phyloP scores from a whole-genome alignment of 2,797 vertebrate genomes.

The Pempheris klunzingeri region DNA sequence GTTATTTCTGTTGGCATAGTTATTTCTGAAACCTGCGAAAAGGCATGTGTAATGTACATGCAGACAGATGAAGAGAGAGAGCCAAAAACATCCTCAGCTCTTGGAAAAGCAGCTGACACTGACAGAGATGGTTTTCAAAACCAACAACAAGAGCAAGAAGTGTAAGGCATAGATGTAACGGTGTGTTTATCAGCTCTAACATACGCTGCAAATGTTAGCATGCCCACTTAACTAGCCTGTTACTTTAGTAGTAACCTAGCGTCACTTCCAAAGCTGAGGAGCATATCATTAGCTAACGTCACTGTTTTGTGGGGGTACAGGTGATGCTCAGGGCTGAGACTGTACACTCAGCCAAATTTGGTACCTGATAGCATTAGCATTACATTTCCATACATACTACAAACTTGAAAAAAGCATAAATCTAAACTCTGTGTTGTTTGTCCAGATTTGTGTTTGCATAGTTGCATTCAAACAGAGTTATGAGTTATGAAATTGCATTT shows the following conservation, averaged over 20 bases:
- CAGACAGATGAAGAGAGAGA: slow-evolving; percentile 26
- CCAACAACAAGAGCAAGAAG: neutral
- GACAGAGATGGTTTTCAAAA: neutral
- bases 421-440: too few species aligned
- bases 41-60: slow-evolving; percentile 30
- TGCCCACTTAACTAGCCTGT: neutral
- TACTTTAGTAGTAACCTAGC: neutral
- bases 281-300: neutral
- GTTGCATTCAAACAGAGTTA: too few species aligned
- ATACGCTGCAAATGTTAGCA: neutral
- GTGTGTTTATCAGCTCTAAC: neutral
- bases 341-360: neutral
- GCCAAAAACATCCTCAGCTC: slow-evolving; percentile 19
- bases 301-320: neutral
- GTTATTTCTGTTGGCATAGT: slow-evolving; percentile 70
- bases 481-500: too few species aligned
- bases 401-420: too few species aligned
- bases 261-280: neutral
- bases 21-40: slow-evolving; percentile 38
- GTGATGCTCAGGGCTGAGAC: neutral
- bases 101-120: slow-evolving; percentile 13
- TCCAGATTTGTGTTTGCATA: too few species aligned
- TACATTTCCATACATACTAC: neutral
- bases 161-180: neutral
- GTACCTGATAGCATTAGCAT: neutral